Evolutionary conservation across 2,797 vertebrate species (phyloP).

Genomic region (Monodelphis domestica): DNA sequence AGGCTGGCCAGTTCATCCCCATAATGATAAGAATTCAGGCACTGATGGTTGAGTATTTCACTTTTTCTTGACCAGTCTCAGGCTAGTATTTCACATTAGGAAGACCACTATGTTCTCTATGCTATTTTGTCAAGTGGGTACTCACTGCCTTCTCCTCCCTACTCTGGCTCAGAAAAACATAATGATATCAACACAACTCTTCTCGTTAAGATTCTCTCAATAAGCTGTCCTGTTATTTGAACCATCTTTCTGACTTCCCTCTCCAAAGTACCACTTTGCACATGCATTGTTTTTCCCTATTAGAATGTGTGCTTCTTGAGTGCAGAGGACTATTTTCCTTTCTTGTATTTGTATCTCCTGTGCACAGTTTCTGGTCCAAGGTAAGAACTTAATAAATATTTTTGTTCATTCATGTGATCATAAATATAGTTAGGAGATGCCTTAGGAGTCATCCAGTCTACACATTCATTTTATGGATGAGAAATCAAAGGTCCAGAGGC

Average conservation of each 20-base stretch:
- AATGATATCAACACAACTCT: background rate
- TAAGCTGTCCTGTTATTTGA: background rate
- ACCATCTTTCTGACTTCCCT: background rate
- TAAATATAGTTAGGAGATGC: background rate
- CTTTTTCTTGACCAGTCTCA: background rate
- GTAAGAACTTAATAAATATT: background rate
- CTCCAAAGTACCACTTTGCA: background rate
- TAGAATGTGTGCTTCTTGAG: background rate
- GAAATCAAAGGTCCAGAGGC: no score
- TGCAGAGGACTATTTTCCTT: background rate
- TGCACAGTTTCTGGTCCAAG: background rate
- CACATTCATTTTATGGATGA: no score
- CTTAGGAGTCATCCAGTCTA: background rate
- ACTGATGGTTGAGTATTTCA: background rate
- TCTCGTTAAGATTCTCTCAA: background rate
- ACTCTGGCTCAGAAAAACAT: background rate
- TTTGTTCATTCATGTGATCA: background rate
- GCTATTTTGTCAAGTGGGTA: background rate
- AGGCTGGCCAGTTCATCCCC: background rate
- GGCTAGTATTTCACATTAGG: background rate
- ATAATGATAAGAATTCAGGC: background rate
- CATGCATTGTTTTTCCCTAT: background rate
- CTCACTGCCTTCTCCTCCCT: background rate
- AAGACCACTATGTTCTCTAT: background rate
- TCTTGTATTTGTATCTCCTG: background rate